A percentile compares a stretch with the other conserved stretches of the same genome.
These are phyloP conservation scores for Amphipyra tragopoginis DNA, from an alignment of 2,888 invertebrate species.

Conservation along the genomic window DNA sequence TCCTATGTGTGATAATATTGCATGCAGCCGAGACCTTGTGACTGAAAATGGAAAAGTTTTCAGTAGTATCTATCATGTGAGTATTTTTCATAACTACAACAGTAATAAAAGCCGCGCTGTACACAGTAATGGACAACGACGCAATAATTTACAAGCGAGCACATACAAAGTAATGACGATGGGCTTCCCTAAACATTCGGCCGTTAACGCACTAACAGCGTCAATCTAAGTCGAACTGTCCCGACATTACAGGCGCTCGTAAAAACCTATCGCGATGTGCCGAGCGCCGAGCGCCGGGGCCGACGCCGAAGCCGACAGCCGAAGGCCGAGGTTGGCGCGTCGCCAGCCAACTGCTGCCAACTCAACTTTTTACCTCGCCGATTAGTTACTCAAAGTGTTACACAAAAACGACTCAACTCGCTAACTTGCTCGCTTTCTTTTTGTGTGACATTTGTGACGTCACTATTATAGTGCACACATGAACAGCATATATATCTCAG, in stretches of 20 bases:
- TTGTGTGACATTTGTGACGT: constrained; percentile 34
- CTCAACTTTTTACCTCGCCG: constrained; percentile 61
- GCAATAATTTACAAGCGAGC: constrained; percentile 5
- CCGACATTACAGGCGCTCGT: constrained; percentile 21
- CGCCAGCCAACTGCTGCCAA: constrained; percentile 51
- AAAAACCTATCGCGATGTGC: constrained; percentile 20
- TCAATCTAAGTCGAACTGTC: constrained; percentile 19
- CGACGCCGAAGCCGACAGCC: constrained; percentile 31
- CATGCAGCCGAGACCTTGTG: too few species aligned
- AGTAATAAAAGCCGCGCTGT: constrained; percentile 1
- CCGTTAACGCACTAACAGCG: constrained; percentile 29
- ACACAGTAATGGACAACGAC: neutral
- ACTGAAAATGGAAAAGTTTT: neutral
- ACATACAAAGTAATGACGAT: constrained; percentile 34
- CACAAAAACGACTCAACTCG: constrained; percentile 59
- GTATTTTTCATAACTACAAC: constrained; percentile 1
- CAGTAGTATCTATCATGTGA: neutral
- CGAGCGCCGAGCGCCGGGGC: constrained; percentile 13
- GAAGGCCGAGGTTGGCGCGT: constrained; percentile 36
- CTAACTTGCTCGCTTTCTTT: constrained; percentile 53
- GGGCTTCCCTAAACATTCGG: constrained; percentile 26
- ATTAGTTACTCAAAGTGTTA: constrained; percentile 65
- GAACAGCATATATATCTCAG: neutral
- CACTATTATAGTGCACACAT: constrained; percentile 11
- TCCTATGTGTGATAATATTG: too few species aligned